These are phyloP conservation scores for Melanostoma scalare DNA, from an alignment of 2,888 invertebrate genomes.

Conservation along the genomic window DNA sequence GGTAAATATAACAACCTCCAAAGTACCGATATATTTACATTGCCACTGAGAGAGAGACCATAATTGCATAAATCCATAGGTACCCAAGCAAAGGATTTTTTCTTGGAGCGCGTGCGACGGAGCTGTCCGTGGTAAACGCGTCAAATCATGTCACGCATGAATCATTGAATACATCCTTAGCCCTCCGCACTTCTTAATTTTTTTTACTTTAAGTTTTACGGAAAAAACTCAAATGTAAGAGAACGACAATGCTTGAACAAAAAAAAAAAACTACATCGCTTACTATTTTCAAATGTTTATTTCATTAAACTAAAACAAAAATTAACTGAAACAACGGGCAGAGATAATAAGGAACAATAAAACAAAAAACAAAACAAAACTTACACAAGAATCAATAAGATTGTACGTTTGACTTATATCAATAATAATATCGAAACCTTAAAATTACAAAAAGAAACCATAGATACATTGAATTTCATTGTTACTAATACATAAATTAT, in stretches of 20 bases:
- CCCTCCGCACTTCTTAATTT: too few species aligned
- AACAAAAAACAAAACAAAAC: constrained; percentile 36
- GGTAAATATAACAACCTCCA: too few species aligned
- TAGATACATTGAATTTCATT: constrained; percentile 29
- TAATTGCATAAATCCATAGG: too few species aligned
- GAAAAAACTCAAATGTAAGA: too few species aligned
- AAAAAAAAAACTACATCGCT: constrained; percentile 1
- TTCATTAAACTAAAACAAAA: constrained; percentile 45
- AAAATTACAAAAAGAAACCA: constrained; percentile 51
- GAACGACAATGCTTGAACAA: not conserved
- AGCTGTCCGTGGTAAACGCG: too few species aligned
- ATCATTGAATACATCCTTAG: too few species aligned
- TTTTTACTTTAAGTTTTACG: too few species aligned
- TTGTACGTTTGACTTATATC: constrained; percentile 34
- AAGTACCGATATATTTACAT: too few species aligned
- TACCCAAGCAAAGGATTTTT: too few species aligned
- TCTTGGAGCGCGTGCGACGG: too few species aligned
- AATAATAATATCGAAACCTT: constrained; percentile 64
- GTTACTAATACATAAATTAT: constrained; percentile 42
- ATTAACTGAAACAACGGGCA: not conserved
- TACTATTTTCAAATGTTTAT: constrained; percentile 37
- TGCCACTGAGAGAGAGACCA: too few species aligned
- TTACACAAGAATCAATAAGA: constrained; percentile 38
- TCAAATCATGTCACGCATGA: too few species aligned
- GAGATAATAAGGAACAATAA: constrained; percentile 1